Conservation (phyloP, 2,888 invertebrate species). For the Pollenia griseotomentosa region DNA sequence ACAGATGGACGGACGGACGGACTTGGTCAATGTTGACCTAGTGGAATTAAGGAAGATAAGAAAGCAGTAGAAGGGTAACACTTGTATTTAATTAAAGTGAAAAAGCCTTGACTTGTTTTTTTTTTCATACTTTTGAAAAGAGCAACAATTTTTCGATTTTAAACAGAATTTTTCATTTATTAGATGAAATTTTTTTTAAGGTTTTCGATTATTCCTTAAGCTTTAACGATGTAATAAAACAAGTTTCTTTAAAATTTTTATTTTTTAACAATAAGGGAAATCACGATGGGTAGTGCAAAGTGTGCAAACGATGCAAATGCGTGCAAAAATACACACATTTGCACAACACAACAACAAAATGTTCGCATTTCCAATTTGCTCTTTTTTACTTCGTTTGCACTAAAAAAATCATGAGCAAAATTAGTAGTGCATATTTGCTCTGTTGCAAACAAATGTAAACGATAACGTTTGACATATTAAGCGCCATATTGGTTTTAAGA, state of each 20-base stretch:
- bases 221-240: slow-evolving; percentile 11
- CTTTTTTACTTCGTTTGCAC: too few species aligned
- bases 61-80: not conserved
- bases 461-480: too few species aligned
- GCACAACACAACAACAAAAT: too few species aligned
- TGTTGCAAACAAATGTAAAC: too few species aligned
- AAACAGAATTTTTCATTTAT: not conserved
- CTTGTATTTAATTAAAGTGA: not conserved
- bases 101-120: slow-evolving; percentile 11
- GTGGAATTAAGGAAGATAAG: not conserved
- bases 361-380: too few species aligned
- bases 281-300: too few species aligned
- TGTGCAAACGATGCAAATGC: too few species aligned
- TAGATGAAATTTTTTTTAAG: not conserved
- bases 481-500: too few species aligned
- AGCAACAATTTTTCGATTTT: slow-evolving; percentile 1
- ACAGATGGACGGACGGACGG: not conserved
- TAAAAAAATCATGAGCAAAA: too few species aligned
- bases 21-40: slow-evolving; percentile 17
- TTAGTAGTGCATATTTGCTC: too few species aligned
- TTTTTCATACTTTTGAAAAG: not conserved
- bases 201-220: not conserved
- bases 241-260: not conserved
- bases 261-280: too few species aligned
- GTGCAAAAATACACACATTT: too few species aligned